Evolutionary conservation across 2,113 vertebrate species (phyloP).

Genomic region (Acrocephalus kingi): DNA sequence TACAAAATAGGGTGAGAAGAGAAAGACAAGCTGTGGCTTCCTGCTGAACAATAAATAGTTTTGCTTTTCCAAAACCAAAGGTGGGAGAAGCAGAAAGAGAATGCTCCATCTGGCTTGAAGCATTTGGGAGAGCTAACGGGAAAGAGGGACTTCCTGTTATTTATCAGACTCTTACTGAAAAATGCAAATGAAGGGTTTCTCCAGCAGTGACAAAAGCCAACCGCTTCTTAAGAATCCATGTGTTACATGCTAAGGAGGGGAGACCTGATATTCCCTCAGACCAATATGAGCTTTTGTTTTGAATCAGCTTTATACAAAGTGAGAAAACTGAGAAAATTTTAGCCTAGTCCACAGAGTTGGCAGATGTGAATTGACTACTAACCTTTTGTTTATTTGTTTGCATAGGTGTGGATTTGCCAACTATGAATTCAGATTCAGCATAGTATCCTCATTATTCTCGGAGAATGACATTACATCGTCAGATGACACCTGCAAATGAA

Average conservation of each 20-base stretch:
- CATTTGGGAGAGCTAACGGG: not conserved
- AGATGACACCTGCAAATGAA: not conserved
- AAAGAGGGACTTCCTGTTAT: not conserved
- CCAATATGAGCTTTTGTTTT: not conserved
- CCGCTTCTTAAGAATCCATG: not conserved
- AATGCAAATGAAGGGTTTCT: not conserved
- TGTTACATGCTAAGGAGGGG: not conserved
- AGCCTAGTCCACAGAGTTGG: not conserved
- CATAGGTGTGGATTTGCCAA: not conserved
- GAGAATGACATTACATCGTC: not conserved
- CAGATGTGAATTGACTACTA: not conserved
- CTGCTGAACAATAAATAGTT: slow-evolving; percentile 46
- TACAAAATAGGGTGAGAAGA: slow-evolving; percentile 10
- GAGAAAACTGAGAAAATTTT: not conserved
- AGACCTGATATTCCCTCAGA: not conserved
- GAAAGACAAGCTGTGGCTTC: slow-evolving; percentile 12
- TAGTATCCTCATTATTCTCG: not conserved
- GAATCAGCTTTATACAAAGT: not conserved
- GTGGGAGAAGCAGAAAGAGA: slow-evolving; percentile 26
- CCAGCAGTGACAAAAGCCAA: not conserved
- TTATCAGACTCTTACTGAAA: not conserved
- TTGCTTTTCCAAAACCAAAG: slow-evolving; percentile 8
- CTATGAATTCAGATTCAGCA: not conserved
- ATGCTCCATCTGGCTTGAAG: slow-evolving; percentile 12
- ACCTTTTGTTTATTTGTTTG: not conserved